phyloP scores from a whole-genome alignment of 2,797 vertebrate genomes.

The Odontamblyopus lacepedii region DNA sequence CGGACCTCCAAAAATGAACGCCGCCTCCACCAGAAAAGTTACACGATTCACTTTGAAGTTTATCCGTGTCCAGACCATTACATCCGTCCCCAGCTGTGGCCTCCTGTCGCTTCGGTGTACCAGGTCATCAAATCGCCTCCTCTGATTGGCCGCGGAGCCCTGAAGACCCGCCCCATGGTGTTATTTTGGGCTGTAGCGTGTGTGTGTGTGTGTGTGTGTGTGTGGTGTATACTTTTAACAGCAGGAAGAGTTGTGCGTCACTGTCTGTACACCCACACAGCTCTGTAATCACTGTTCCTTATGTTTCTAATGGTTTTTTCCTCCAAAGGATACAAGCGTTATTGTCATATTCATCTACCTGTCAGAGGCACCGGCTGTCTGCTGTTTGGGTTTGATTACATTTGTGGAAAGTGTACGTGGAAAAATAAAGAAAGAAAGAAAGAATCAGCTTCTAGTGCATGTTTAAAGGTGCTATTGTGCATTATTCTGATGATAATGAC shows the following conservation, averaged over 20 bases:
- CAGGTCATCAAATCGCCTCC: not conserved
- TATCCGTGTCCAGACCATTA: not conserved
- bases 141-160: not conserved
- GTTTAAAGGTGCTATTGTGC: not conserved
- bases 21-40: too few relatives aligned
- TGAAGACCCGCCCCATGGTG: conserved; percentile 1
- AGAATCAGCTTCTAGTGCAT: not conserved
- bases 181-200: conserved; percentile 11
- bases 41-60: too few relatives aligned
- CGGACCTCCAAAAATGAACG: too few relatives aligned
- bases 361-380: not conserved
- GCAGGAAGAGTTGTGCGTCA: conserved; percentile 10
- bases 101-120: not conserved
- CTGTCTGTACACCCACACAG: conserved; percentile 4
- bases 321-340: not conserved
- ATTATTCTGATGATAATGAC: too few relatives aligned
- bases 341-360: conserved; percentile 3
- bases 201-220: not conserved
- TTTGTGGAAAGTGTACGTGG: not conserved
- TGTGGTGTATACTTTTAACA: not conserved
- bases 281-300: not conserved
- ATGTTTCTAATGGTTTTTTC: not conserved
- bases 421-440: not conserved
- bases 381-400: not conserved
- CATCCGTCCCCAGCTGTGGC: not conserved